Evolutionary conservation across 2,888 invertebrate species (phyloP).

Genomic region (Invenusta paracnida): DNA sequence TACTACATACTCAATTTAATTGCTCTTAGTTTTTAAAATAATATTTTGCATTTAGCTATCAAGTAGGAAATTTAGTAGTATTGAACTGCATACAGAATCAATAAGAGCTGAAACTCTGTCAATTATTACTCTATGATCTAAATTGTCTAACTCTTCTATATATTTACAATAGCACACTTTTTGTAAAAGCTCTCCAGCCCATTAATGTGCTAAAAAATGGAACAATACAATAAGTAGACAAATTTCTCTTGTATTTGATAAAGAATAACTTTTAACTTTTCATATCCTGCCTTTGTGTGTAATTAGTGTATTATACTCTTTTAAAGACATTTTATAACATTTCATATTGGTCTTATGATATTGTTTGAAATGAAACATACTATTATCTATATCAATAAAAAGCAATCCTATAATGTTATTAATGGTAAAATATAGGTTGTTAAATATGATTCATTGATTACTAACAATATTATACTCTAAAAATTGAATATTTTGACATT

Average conservation of each 20-base stretch:
- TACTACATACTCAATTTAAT: too few relatives aligned
- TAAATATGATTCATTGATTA: neutral
- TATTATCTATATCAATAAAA: neutral
- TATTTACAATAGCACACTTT: neutral
- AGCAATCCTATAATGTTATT: neutral
- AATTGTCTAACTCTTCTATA: too few relatives aligned
- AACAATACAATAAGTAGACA: neutral
- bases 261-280: neutral
- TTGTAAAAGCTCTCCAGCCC: neutral
- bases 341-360: neutral
- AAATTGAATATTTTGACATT: too few relatives aligned
- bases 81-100: too few relatives aligned
- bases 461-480: too few relatives aligned
- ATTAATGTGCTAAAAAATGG: neutral
- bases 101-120: too few relatives aligned
- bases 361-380: neutral
- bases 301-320: neutral
- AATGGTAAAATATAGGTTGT: neutral
- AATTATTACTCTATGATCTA: too few relatives aligned
- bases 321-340: neutral
- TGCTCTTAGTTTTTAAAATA: too few relatives aligned
- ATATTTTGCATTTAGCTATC: too few relatives aligned
- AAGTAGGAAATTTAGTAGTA: too few relatives aligned
- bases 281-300: neutral
- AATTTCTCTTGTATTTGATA: neutral